A percentile compares a stretch with the other conserved stretches of the same genome.
Conservation (phyloP, 2,113 vertebrate species). For the Boulengeromyrus knoepffleri region DNA sequence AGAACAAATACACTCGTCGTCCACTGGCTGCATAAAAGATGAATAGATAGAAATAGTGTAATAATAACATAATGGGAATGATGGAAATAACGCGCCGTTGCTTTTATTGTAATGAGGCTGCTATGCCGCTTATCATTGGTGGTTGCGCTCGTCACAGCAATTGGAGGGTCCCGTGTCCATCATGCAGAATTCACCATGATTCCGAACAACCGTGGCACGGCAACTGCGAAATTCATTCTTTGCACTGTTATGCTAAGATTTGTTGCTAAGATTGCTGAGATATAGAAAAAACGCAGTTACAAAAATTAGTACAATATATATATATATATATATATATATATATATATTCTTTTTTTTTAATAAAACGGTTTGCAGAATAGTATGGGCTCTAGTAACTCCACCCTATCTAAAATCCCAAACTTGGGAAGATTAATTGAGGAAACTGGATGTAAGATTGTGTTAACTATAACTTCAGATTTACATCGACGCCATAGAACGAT, state of each 20-base stretch:
- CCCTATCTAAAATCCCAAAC: conserved; percentile 38
- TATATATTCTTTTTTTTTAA: neutral
- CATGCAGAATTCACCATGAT: neutral
- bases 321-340: too few species aligned
- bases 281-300: neutral
- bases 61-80: neutral
- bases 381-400: conserved; percentile 49
- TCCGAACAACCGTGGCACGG: neutral
- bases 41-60: too few species aligned
- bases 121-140: neutral
- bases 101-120: neutral
- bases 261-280: neutral
- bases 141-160: neutral
- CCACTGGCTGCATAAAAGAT: neutral
- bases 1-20: neutral
- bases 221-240: neutral
- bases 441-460: conserved; percentile 52
- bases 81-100: neutral
- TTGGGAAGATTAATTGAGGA: conserved; percentile 45
- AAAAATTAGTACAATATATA: neutral
- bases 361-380: neutral
- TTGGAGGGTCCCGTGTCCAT: conserved; percentile 11
- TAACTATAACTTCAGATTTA: neutral
- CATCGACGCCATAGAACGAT: neutral
- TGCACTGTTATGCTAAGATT: neutral